Evolutionary conservation across 1,140 invertebrate species (phyloP).

Genomic region (Elysia chlorotica): DNA sequence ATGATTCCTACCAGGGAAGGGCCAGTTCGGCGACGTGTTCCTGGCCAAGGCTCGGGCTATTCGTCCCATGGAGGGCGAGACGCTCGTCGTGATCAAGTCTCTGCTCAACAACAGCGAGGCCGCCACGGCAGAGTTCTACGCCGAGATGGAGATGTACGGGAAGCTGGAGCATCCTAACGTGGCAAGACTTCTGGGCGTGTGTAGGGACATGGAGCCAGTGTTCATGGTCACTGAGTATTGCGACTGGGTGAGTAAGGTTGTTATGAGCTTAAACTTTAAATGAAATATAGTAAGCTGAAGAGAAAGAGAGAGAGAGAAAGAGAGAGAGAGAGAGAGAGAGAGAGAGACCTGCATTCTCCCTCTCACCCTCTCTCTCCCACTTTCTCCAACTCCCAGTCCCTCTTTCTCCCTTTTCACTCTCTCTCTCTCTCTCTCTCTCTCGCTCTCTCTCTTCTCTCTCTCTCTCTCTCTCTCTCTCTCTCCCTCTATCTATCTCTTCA

Average conservation of each 20-base stretch:
- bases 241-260: conserved; percentile 77
- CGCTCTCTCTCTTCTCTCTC: too few species aligned
- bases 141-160: conserved; percentile 84
- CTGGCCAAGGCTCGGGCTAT: conserved; percentile 71
- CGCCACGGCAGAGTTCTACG: conserved; percentile 79
- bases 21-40: conserved; percentile 89
- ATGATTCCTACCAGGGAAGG: conserved; percentile 80
- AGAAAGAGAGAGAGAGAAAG: too few species aligned
- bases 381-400: neutral
- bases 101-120: conserved; percentile 78
- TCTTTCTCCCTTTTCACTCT: too few species aligned
- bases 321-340: too few species aligned
- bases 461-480: too few species aligned
- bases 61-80: conserved; percentile 58
- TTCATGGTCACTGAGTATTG: conserved; percentile 89
- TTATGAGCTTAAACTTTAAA: too few species aligned
- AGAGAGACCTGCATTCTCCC: neutral
- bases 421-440: too few species aligned
- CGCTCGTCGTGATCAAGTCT: conserved; percentile 75
- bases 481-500: too few species aligned
- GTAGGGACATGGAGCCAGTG: conserved; percentile 82
- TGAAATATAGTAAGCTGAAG: too few species aligned
- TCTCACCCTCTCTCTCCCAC: too few species aligned
- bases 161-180: conserved; percentile 82
- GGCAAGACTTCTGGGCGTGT: conserved; percentile 78